Percentiles rank a stretch among this genome's conserved stretches.
Evolutionary conservation across 1,140 invertebrate species (phyloP).

Genomic region (Agrypnia vestita): DNA sequence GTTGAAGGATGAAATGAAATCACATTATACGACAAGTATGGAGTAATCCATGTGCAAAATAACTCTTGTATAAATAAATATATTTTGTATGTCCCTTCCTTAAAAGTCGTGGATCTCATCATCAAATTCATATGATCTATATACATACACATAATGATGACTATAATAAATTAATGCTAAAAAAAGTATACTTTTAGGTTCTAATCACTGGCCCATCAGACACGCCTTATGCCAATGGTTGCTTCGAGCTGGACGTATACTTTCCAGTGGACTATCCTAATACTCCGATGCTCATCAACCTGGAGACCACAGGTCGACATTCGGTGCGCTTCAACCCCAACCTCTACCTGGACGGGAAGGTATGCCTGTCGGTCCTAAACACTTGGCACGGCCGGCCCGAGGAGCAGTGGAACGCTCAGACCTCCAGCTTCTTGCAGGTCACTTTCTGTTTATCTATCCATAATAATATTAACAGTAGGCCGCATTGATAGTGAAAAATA

Average conservation of each 20-base stretch:
- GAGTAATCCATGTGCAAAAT: no score
- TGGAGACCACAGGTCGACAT: conserved; percentile 95
- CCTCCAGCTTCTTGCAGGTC: conserved; percentile 95
- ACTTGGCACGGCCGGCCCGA: conserved; percentile 99
- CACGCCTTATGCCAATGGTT: conserved; percentile 92
- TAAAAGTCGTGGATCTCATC: no score
- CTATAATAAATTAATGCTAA: no score
- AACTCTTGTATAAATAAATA: no score
- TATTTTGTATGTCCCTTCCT: no score
- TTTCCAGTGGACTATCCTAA: conserved; percentile 92
- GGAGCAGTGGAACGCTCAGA: conserved; percentile 98
- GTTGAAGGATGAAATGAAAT: no score
- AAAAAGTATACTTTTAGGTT: conserved; percentile 74
- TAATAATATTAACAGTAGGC: no score
- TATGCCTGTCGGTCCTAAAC: conserved; percentile 95
- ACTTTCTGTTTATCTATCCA: no score
- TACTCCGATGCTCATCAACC: conserved; percentile 88
- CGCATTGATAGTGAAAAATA: no score
- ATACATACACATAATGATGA: no score
- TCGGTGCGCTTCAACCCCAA: conserved; percentile 97
- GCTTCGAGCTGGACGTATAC: conserved; percentile 93
- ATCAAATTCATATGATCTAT: no score
- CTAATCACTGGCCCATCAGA: conserved; percentile 93
- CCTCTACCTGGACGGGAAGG: conserved; percentile 97
- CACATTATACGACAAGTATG: no score